Evolutionary conservation across 2,888 invertebrate species (phyloP).

Genomic region (Cosmorhoe ocellata): DNA sequence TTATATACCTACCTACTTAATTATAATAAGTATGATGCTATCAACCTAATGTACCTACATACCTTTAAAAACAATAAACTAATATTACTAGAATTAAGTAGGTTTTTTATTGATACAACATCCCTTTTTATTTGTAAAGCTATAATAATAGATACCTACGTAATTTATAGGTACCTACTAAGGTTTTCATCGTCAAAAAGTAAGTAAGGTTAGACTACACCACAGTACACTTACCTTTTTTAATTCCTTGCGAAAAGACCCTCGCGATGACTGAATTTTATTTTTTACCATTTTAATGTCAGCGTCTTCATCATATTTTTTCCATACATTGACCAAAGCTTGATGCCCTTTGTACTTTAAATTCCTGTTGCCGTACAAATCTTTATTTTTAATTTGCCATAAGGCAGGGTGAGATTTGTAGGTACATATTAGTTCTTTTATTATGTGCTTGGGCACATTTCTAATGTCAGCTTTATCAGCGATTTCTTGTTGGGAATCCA

Average conservation of each 20-base stretch:
- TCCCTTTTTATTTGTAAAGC: no score
- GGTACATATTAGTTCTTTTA: background rate
- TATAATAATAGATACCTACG: no score
- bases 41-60: no score
- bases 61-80: no score
- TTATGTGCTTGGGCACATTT: conserved; percentile 4
- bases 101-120: no score
- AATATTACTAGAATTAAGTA: no score
- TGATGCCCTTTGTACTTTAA: background rate
- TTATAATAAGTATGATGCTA: no score
- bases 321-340: conserved; percentile 7
- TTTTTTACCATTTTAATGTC: conserved; percentile 7
- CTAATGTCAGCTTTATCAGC: background rate
- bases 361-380: background rate
- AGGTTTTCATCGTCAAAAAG: no score
- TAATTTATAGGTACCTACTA: no score
- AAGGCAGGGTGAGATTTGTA: conserved; percentile 9
- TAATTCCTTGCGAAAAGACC: conserved; percentile 7
- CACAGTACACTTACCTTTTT: conserved; percentile 7
- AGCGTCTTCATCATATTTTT: conserved; percentile 8
- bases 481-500: no score
- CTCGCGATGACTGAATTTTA: conserved; percentile 9
- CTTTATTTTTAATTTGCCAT: conserved; percentile 10
- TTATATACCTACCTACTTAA: no score
- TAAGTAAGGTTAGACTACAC: no score